Conservation (phyloP, 2,888 invertebrate genomes). For the Gastracanthus pulcherrimus region DNA sequence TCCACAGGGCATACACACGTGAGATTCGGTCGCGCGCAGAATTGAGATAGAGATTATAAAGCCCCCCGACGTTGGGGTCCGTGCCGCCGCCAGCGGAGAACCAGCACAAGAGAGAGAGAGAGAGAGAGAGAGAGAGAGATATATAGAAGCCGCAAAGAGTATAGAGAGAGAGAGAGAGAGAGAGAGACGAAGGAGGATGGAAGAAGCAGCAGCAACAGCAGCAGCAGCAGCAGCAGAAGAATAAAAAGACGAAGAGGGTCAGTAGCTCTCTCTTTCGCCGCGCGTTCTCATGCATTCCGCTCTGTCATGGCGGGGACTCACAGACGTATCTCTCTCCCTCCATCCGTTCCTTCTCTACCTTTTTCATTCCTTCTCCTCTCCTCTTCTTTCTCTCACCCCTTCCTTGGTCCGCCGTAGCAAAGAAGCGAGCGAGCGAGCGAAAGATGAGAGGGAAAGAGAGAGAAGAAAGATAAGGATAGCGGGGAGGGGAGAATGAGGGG, state of each 20-base stretch:
- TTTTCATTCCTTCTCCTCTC: conserved; percentile 47
- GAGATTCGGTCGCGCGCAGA: conserved; percentile 64
- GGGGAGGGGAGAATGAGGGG: conserved; percentile 44
- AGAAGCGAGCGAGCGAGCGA: conserved; percentile 38
- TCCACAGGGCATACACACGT: conserved; percentile 35
- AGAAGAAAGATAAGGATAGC: conserved; percentile 38
- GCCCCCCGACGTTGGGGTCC: conserved; percentile 42
- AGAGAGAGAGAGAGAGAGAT: conserved; percentile 41
- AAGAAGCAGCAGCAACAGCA: too few relatives aligned
- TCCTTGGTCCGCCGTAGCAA: conserved; percentile 9
- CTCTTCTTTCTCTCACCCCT: conserved; percentile 55
- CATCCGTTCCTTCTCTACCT: conserved; percentile 59
- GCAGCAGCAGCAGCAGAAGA: too few relatives aligned
- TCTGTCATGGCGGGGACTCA: conserved; percentile 73
- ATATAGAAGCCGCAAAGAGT: conserved; percentile 47
- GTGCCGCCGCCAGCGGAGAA: conserved; percentile 3
- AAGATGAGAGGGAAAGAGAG: conserved; percentile 24
- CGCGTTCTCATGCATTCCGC: conserved; percentile 76
- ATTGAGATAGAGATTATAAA: conserved; percentile 70
- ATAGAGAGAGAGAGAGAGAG: conserved; percentile 37
- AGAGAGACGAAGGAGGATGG: conserved; percentile 21
- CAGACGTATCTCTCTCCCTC: conserved; percentile 53
- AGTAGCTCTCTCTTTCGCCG: conserved; percentile 69
- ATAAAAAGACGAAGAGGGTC: conserved; percentile 66
- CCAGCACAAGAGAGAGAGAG: conserved; percentile 21